A percentile compares a stretch with the other conserved stretches of the same genome.
These are phyloP conservation scores for Spinus olivaceus DNA, from an alignment of 2,797 vertebrate genomes.

Conservation along the genomic window DNA sequence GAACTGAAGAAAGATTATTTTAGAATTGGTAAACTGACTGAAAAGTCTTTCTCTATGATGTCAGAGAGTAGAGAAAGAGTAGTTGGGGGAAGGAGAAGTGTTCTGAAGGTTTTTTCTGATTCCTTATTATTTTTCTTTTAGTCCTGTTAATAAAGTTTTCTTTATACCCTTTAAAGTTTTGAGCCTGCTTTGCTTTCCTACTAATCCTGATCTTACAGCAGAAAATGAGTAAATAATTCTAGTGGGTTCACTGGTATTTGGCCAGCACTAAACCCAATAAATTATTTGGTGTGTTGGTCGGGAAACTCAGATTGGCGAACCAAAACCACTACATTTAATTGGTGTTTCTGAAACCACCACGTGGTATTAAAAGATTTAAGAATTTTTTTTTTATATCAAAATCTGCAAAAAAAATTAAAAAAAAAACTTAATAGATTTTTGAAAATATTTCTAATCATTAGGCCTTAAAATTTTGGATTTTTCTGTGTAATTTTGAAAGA, in stretches of 20 bases:
- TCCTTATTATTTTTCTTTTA: background rate
- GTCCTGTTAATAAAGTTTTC: background rate
- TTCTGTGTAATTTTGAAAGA: background rate
- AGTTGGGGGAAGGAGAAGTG: background rate
- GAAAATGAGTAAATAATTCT: background rate
- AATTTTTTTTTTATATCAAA: background rate
- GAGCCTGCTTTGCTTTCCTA: background rate
- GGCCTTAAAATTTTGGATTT: background rate
- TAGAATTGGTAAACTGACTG: background rate
- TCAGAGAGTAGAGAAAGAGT: background rate
- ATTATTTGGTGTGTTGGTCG: background rate
- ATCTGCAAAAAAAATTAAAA: rapidly evolving
- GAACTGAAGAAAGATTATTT: background rate
- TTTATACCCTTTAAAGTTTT: background rate
- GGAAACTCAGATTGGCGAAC: rapidly evolving
- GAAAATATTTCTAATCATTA: background rate
- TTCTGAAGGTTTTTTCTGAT: background rate
- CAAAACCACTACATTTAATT: background rate
- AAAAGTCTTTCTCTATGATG: background rate
- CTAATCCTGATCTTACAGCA: background rate
- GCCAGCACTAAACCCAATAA: background rate
- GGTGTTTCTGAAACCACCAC: background rate
- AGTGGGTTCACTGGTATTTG: background rate
- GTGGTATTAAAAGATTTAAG: background rate
- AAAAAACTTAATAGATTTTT: background rate